Percentiles rank a stretch among this genome's conserved stretches.
Conservation (phyloP, 2,113 vertebrate species). For the Ochotona curzoniae region DNA sequence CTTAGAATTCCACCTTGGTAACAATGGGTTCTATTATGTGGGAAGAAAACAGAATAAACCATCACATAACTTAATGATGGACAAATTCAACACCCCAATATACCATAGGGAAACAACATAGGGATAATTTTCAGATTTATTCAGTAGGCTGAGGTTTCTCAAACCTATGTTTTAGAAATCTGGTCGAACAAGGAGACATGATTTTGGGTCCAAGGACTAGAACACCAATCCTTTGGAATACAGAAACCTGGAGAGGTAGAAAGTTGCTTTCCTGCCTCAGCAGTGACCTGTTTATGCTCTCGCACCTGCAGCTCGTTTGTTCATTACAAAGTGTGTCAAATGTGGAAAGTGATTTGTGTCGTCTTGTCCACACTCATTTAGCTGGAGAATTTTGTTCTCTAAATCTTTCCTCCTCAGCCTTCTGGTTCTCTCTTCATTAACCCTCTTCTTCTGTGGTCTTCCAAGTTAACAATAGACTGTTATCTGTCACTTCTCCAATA, state of each 20-base stretch:
- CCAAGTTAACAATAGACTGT: background rate
- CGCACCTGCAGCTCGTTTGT: conserved; percentile 24
- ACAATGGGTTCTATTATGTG: background rate
- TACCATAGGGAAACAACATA: background rate
- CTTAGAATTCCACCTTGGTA: background rate
- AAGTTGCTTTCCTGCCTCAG: background rate
- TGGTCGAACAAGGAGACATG: background rate
- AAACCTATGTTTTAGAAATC: background rate
- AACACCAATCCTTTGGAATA: background rate
- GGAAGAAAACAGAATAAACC: background rate
- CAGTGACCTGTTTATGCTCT: conserved; percentile 54
- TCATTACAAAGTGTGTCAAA: background rate
- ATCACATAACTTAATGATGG: too few species aligned
- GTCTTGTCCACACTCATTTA: background rate
- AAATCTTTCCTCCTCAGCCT: background rate
- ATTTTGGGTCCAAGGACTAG: background rate
- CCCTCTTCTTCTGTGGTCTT: background rate
- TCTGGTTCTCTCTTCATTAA: background rate
- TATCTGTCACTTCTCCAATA: background rate
- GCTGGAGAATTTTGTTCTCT: background rate
- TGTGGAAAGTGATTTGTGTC: background rate
- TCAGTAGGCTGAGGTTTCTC: background rate
- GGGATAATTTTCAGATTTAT: background rate
- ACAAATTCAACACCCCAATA: background rate
- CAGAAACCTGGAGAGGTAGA: background rate